Conservation (phyloP, 2,113 vertebrate genomes). For the Chaetura pelagica region DNA sequence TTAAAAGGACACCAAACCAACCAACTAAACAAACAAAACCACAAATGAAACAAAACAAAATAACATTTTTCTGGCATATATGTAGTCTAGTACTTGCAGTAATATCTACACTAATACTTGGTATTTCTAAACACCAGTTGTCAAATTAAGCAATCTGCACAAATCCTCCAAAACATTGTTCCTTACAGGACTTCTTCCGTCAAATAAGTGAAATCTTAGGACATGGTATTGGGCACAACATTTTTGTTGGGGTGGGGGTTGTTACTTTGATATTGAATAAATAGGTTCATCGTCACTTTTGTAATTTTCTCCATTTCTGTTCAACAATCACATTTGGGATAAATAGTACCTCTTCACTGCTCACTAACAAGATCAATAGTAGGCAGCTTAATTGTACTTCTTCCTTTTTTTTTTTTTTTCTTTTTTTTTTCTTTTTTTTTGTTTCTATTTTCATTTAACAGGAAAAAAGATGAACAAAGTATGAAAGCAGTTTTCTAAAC, state of each 20-base stretch:
- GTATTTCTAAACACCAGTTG: background rate
- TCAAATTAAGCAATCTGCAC: background rate
- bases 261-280: background rate
- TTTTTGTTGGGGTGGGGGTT: background rate
- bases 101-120: background rate
- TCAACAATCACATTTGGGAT: background rate
- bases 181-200: background rate
- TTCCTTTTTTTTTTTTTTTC: background rate
- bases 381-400: background rate
- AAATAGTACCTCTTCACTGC: background rate
- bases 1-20: background rate
- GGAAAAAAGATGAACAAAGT: background rate
- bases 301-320: background rate
- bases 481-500: background rate
- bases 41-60: background rate
- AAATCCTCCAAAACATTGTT: background rate
- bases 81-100: background rate
- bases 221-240: background rate
- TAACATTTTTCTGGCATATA: background rate
- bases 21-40: rapidly evolving
- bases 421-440: background rate
- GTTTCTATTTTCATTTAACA: background rate
- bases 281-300: background rate
- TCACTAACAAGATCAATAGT: background rate
- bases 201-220: background rate